Evolutionary conservation across 2,888 invertebrate genomes (phyloP).

Genomic region (Agrotis clavis): DNA sequence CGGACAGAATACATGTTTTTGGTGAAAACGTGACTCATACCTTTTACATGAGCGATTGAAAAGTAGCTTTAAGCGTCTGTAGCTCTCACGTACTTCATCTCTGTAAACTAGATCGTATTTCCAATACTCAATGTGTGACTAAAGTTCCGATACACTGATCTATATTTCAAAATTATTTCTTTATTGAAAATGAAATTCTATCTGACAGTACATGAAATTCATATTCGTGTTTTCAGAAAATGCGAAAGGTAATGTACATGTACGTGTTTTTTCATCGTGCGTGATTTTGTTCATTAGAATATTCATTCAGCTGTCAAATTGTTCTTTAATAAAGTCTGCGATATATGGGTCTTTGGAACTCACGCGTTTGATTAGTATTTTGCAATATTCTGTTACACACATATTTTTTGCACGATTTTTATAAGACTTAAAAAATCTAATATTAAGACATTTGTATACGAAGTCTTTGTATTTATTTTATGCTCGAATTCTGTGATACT

Average conservation of each 20-base stretch:
- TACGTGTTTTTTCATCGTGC: conserved; percentile 38
- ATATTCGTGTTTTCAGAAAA: conserved; percentile 29
- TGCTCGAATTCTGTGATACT: background rate
- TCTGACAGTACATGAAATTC: conserved; percentile 10
- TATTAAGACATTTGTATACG: too few species aligned
- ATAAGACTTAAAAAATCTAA: too few species aligned
- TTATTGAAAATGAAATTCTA: conserved; percentile 47
- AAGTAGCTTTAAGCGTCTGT: conserved; percentile 11
- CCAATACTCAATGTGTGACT: conserved; percentile 24
- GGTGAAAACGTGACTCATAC: conserved; percentile 37
- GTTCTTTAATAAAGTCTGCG: conserved; percentile 10
- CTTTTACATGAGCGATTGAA: conserved; percentile 46
- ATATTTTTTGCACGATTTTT: background rate
- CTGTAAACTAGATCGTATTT: conserved; percentile 31
- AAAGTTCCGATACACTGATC: conserved; percentile 24
- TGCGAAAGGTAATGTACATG: conserved; percentile 6
- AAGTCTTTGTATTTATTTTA: background rate
- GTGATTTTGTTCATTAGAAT: conserved; percentile 49
- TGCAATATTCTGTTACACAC: background rate
- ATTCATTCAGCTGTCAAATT: conserved; percentile 54
- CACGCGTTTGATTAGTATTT: conserved; percentile 6
- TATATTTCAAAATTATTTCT: conserved; percentile 24
- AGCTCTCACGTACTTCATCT: conserved; percentile 42
- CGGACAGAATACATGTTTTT: conserved; percentile 21
- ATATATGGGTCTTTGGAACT: conserved; percentile 37